Evolutionary conservation across 2,113 vertebrate species (phyloP).

Genomic region (Hypomesus transpacificus): DNA sequence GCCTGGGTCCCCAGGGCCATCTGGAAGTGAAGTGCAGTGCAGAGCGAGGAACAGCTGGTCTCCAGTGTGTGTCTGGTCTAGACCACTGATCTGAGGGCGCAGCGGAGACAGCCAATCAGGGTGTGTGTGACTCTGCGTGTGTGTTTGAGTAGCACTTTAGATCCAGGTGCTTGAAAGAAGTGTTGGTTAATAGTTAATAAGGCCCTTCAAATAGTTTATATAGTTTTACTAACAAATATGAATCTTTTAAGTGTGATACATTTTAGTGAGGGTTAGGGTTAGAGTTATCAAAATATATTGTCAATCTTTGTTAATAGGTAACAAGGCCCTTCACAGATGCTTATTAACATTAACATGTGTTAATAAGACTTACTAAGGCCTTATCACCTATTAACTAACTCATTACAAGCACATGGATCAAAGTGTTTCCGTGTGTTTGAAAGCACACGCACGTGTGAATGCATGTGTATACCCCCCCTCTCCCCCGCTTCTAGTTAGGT

Average conservation of each 20-base stretch:
- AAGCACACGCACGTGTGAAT: background rate
- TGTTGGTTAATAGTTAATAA: no score
- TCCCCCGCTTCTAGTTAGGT: no score
- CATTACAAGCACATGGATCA: constrained; percentile 1
- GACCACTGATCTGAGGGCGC: constrained; percentile 49
- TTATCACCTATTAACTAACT: background rate
- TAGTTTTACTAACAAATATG: no score
- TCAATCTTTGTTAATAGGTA: no score
- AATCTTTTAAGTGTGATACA: no score
- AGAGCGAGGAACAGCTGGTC: constrained; percentile 62
- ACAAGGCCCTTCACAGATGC: no score
- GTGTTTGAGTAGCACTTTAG: background rate
- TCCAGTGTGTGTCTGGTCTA: constrained; percentile 42
- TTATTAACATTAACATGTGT: no score
- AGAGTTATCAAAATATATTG: no score
- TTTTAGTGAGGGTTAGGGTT: no score
- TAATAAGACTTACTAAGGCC: no score
- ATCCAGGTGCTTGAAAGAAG: background rate
- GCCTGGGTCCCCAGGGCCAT: constrained; percentile 52
- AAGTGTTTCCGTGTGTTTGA: background rate
- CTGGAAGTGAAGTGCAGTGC: constrained; percentile 46
- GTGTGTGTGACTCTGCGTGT: constrained; percentile 10
- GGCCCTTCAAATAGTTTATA: no score
- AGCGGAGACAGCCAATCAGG: constrained; percentile 39
- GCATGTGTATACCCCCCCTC: background rate